phyloP scores from a whole-genome alignment of 2,113 vertebrate genomes.

The Helogale parvula region DNA sequence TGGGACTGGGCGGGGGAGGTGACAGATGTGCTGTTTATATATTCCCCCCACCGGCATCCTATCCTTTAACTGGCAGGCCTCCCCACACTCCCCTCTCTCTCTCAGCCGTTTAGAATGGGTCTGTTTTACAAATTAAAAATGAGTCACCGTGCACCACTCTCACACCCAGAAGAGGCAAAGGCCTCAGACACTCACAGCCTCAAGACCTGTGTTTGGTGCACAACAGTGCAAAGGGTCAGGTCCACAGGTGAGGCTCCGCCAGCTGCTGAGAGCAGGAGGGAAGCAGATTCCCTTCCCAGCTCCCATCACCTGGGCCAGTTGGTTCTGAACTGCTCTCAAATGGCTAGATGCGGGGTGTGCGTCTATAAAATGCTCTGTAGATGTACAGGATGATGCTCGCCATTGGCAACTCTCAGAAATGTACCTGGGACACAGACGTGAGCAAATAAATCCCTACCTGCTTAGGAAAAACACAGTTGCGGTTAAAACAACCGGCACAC shows the following conservation, averaged over 20 bases:
- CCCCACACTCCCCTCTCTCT: neutral
- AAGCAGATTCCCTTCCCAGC: neutral
- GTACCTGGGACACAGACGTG: neutral
- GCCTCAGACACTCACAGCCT: neutral
- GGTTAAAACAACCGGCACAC: neutral
- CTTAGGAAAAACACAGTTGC: slow-evolving; percentile 18
- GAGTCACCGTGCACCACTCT: neutral
- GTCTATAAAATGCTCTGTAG: neutral
- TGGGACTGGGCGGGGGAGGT: neutral
- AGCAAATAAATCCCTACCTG: slow-evolving; percentile 9
- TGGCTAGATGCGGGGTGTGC: neutral
- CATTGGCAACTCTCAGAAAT: slow-evolving; percentile 35
- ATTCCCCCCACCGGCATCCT: fast-evolving
- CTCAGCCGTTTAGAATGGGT: slow-evolving; percentile 22
- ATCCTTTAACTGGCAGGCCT: neutral
- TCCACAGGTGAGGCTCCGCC: neutral
- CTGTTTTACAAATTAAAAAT: slow-evolving; percentile 50
- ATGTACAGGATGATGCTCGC: neutral
- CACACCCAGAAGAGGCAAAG: neutral
- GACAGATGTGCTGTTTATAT: neutral
- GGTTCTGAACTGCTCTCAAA: neutral
- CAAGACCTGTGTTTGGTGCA: neutral
- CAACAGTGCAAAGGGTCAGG: neutral
- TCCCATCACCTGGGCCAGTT: neutral
- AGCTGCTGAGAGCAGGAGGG: neutral